Evolutionary conservation across 2,113 vertebrate genomes (phyloP).

Genomic region (Laticauda laticaudata): DNA sequence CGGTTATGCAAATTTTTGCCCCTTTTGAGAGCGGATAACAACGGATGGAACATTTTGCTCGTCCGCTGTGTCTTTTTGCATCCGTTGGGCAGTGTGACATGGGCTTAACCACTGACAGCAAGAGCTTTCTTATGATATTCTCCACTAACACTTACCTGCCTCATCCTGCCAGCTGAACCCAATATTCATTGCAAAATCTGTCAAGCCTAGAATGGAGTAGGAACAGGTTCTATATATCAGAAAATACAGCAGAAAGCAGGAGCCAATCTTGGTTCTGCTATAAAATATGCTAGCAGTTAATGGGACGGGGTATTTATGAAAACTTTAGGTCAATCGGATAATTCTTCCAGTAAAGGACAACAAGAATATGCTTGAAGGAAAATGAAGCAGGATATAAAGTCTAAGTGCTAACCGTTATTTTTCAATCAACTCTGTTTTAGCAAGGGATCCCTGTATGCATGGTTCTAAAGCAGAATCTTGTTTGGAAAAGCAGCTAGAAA

Average conservation of each 20-base stretch:
- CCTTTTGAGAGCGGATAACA: too few species aligned
- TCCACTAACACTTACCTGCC: neutral
- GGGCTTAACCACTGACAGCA: rapidly evolving
- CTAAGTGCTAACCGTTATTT: neutral
- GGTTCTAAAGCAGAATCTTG: neutral
- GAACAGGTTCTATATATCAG: neutral
- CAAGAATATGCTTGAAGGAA: neutral
- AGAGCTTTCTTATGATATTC: neutral
- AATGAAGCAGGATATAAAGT: neutral
- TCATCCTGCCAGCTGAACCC: neutral
- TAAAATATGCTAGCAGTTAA: neutral
- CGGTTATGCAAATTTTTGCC: too few species aligned
- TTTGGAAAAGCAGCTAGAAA: neutral
- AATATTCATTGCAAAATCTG: neutral
- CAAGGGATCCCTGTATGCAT: neutral
- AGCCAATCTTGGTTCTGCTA: neutral
- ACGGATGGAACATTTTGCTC: too few species aligned
- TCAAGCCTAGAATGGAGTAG: neutral
- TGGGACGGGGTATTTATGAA: neutral
- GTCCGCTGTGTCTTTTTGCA: too few species aligned
- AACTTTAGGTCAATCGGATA: neutral
- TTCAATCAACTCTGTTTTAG: neutral
- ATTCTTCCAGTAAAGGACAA: neutral
- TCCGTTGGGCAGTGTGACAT: too few species aligned
- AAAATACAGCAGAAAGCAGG: neutral